phyloP scores from a whole-genome alignment of 2,888 invertebrate species.

The Lepidocyrtinus sp. region DNA sequence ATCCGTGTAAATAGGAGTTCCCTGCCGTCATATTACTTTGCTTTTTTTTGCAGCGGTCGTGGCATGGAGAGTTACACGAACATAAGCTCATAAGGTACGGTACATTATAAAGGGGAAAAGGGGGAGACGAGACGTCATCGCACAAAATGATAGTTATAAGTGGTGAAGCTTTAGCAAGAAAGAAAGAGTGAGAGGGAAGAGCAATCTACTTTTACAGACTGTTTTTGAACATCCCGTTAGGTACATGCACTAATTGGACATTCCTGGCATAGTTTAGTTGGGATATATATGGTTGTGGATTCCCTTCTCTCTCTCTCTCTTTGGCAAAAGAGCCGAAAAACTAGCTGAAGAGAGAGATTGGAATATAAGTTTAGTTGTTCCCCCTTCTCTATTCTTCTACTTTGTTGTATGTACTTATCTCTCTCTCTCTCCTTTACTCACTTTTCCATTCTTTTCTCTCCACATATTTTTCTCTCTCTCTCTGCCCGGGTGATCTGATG shows the following conservation, averaged over 20 bases:
- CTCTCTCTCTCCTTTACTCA: conserved; percentile 29
- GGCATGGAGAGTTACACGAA: background rate
- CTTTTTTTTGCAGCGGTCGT: conserved; percentile 15
- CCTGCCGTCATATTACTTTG: conserved; percentile 21
- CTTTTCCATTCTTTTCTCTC: conserved; percentile 42
- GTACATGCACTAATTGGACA: conserved; percentile 93
- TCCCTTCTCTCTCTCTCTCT: conserved; percentile 64
- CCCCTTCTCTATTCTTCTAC: conserved; percentile 36
- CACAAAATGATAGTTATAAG: conserved; percentile 57
- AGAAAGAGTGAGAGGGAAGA: conserved; percentile 29
- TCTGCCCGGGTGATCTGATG: conserved; percentile 67
- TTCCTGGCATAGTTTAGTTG: conserved; percentile 91
- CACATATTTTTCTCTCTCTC: conserved; percentile 51
- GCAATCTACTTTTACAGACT: conserved; percentile 71
- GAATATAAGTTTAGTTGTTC: conserved; percentile 46
- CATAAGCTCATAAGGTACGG: conserved; percentile 42
- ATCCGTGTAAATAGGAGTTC: conserved; percentile 18
- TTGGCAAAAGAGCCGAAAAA: conserved; percentile 23
- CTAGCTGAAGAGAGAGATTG: conserved; percentile 32
- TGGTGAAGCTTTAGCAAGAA: conserved; percentile 33
- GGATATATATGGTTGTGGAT: conserved; percentile 66
- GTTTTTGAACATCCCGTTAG: conserved; percentile 72
- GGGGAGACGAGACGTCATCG: conserved; percentile 57
- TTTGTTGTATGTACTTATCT: conserved; percentile 38
- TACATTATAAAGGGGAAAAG: conserved; percentile 51